Evolutionary conservation across 2,797 vertebrate species (phyloP), one percentile per base, ranked within the genome.

Genomic region (Acanthurus leucopareius): DNA sequence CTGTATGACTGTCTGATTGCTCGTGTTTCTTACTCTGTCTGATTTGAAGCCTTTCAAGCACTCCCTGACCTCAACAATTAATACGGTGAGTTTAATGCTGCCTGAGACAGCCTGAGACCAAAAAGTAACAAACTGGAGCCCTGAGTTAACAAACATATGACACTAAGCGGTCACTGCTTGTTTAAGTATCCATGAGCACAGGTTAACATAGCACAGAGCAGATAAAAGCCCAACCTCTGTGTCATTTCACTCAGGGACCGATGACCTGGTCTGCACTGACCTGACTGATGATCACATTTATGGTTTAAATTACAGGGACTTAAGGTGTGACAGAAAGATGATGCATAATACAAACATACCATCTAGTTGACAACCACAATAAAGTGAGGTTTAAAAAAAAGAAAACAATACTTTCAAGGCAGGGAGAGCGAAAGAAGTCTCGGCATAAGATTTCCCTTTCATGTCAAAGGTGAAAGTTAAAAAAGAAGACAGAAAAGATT

Each of bases 401-500:
- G 38, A 83, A 73, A 56, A 51, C 10, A 48, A 25, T 7, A 19
- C 59, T 67, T 67, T 60, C 56, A 75, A 79, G 40, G 16, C 28
- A 9, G 52, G 0, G 7, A 32, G 16, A n/a, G 52, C 20, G 15
- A 69, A 32, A 53, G 48, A 19, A 52, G 40, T 28, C 62, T 7
- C 4, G 11, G 56, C 76, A 59, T 32, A 77, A 38, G 10, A 80
- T 73, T 75, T 80, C 15, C 32, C 54, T 67, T 70, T 76, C 5
- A 68, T 16, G 73, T 77, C 54, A 80, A 66, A 86, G 66, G 76
- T 79, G 60, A 84, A 64, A 65, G 74, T 72, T 56, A 72, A 86
- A 53, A 69, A 38, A 32, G 20, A 51, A 28, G 48, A 14, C 9
- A 13, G 49, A 56, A 62, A 65, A 67, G 64, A 85, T 86, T 73